Conservation (phyloP, 2,888 invertebrate genomes). For the Melieria picta region DNA sequence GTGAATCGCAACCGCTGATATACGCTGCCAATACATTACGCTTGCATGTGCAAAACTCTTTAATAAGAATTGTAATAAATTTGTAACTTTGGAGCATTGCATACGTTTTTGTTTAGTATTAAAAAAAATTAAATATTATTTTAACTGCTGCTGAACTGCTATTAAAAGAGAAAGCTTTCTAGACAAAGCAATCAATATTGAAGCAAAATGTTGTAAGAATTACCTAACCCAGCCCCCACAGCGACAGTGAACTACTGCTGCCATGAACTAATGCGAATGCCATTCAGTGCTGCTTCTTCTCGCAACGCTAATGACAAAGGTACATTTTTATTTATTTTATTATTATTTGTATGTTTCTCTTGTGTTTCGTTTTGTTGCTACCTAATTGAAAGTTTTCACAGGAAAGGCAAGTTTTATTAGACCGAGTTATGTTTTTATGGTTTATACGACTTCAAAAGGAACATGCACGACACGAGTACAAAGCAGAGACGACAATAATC, state of each 20-base stretch:
- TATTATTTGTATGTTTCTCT: too few species aligned
- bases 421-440: too few species aligned
- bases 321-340: too few species aligned
- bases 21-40: constrained; percentile 36
- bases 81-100: constrained; percentile 19
- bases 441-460: too few species aligned
- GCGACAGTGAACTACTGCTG: constrained; percentile 22
- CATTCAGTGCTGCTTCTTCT: too few species aligned
- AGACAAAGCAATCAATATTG: not conserved
- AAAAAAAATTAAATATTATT: constrained; percentile 13
- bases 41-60: constrained; percentile 36
- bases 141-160: not conserved
- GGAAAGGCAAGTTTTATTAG: too few species aligned
- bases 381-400: too few species aligned
- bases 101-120: constrained; percentile 28
- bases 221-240: constrained; percentile 10
- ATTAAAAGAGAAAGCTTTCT: constrained; percentile 11
- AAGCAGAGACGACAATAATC: too few species aligned
- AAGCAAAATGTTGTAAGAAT: not conserved
- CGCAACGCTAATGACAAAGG: too few species aligned
- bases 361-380: too few species aligned
- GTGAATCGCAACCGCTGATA: constrained; percentile 34
- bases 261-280: constrained; percentile 16
- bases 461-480: too few species aligned
- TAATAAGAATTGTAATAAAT: constrained; percentile 16